phyloP scores from a whole-genome alignment of 2,113 vertebrate species.

The Anarhynchus alexandrinus region DNA sequence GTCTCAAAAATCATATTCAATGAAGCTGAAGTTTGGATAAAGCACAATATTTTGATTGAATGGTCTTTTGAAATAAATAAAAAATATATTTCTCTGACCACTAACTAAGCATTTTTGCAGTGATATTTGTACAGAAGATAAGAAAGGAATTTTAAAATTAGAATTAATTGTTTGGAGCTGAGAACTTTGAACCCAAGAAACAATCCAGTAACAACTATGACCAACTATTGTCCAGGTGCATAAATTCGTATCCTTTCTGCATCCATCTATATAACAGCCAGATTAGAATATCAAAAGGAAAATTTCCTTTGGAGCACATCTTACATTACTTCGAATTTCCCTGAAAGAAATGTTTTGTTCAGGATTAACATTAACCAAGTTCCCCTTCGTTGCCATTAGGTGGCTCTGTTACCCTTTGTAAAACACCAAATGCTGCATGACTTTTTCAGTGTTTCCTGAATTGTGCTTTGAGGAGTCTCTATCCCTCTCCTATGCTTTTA shows the following conservation, averaged over 20 bases:
- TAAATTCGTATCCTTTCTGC: not conserved
- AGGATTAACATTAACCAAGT: not conserved
- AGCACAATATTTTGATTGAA: not conserved
- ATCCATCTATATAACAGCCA: not conserved
- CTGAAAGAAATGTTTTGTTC: not conserved
- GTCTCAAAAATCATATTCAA: not conserved
- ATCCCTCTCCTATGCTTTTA: not conserved
- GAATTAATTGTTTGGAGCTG: not conserved
- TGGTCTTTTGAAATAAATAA: not conserved
- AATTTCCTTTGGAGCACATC: not conserved
- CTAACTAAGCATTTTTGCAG: not conserved
- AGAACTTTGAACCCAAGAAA: not conserved
- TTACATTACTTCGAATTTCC: not conserved
- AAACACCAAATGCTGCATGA: not conserved
- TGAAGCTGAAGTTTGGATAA: not conserved
- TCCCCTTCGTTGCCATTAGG: constrained; percentile 53
- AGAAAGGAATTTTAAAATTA: not conserved
- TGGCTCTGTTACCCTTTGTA: constrained; percentile 66
- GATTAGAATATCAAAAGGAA: not conserved
- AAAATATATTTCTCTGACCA: not conserved
- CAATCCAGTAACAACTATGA: not conserved
- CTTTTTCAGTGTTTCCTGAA: not conserved
- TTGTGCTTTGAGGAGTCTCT: not conserved
- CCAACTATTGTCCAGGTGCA: not conserved
- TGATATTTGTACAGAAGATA: not conserved